These are phyloP conservation scores for Pemphigus obesinymphae DNA, from an alignment of 1,140 invertebrate genomes.

Conservation along the genomic window DNA sequence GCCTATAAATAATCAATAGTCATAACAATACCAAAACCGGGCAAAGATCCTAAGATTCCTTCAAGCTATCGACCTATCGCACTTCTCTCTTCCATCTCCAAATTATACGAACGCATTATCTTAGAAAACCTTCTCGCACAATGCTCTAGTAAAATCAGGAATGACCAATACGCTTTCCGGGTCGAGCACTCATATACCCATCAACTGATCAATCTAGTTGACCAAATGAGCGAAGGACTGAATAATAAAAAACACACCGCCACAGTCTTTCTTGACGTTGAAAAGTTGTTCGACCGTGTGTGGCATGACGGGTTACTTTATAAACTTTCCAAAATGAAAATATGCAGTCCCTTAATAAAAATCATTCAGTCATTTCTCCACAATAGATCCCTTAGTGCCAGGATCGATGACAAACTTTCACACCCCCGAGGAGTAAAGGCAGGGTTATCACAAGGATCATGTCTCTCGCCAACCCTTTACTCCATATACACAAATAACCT, in stretches of 20 bases:
- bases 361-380: background rate
- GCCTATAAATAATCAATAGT: too few species aligned
- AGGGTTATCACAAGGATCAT: background rate
- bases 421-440: background rate
- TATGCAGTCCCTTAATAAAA: background rate
- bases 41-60: too few species aligned
- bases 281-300: constrained; percentile 52
- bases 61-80: too few species aligned
- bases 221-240: background rate
- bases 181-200: background rate
- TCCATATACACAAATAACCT: background rate
- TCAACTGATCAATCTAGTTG: background rate
- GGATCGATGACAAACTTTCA: background rate
- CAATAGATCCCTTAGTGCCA: background rate
- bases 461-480: too few species aligned
- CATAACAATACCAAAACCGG: too few species aligned
- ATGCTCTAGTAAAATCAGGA: too few species aligned
- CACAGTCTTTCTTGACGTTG: constrained; percentile 50
- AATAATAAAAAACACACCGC: constrained; percentile 45
- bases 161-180: background rate
- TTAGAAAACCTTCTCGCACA: too few species aligned
- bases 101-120: too few species aligned
- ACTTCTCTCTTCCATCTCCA: too few species aligned
- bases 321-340: constrained; percentile 46
- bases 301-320: constrained; percentile 50